Conservation (phyloP, 1,140 invertebrate genomes). For the Micrasema minimum region DNA sequence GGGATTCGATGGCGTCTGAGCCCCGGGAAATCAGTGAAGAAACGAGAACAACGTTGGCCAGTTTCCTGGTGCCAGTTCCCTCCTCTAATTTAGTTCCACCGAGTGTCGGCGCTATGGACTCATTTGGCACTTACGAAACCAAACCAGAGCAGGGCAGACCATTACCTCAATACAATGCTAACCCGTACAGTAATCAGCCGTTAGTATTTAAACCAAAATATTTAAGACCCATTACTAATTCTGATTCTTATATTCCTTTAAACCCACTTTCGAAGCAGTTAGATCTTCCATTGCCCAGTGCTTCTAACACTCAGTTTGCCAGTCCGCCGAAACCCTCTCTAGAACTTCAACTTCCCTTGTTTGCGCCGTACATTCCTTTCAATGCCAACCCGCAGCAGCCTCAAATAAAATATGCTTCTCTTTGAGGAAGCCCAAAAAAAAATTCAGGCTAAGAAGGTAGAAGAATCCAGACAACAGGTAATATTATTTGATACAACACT, state of each 20-base stretch:
- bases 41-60: constrained; percentile 10
- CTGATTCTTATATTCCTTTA: constrained; percentile 31
- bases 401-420: constrained; percentile 1
- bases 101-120: constrained; percentile 35
- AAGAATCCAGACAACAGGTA: constrained; percentile 37
- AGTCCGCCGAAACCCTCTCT: constrained; percentile 35
- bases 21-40: constrained; percentile 28
- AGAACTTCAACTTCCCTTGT: constrained; percentile 41
- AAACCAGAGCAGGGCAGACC: constrained; percentile 24
- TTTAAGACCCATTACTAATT: not conserved
- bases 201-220: constrained; percentile 8
- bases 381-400: constrained; percentile 38
- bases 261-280: constrained; percentile 51
- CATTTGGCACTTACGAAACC: constrained; percentile 24
- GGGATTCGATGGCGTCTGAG: constrained; percentile 27
- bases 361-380: constrained; percentile 38
- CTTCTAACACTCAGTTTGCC: not conserved
- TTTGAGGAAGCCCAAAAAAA: constrained; percentile 57
- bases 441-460: constrained; percentile 37
- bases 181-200: not conserved
- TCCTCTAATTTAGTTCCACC: constrained; percentile 45
- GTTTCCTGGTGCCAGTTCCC: constrained; percentile 8
- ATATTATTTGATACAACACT: too few relatives aligned
- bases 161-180: not conserved
- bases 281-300: constrained; percentile 45